These are phyloP conservation scores for Megathymus violae DNA, from an alignment of 1,140 invertebrate genomes.

Conservation along the genomic window DNA sequence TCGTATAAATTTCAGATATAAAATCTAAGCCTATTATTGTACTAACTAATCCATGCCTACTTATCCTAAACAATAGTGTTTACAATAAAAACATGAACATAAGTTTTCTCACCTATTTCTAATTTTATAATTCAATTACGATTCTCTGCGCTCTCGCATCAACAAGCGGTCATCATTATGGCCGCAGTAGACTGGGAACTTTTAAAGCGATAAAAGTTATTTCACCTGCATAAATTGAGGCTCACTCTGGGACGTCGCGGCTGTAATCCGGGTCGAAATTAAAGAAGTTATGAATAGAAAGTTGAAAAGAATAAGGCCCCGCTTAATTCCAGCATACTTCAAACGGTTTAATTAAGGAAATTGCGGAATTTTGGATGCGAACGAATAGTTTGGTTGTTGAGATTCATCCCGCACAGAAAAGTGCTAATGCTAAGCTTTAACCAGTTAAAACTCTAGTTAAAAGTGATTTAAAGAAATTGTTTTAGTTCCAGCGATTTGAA, in stretches of 20 bases:
- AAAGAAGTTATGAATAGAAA: constrained; percentile 64
- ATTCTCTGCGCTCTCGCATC: not conserved
- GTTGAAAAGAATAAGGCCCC: constrained; percentile 41
- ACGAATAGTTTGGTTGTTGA: constrained; percentile 13
- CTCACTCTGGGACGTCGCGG: constrained; percentile 34
- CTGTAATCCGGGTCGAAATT: constrained; percentile 56
- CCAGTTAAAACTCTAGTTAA: too few relatives aligned
- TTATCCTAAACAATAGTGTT: too few relatives aligned
- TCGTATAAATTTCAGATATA: too few relatives aligned
- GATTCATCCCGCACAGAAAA: constrained; percentile 3
- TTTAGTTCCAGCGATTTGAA: not conserved
- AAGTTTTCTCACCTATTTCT: too few relatives aligned
- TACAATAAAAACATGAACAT: too few relatives aligned
- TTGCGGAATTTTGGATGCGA: constrained; percentile 31
- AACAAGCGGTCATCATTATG: constrained; percentile 25
- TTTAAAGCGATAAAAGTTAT: constrained; percentile 51
- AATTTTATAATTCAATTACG: too few relatives aligned
- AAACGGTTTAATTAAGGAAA: constrained; percentile 50
- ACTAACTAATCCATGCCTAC: too few relatives aligned
- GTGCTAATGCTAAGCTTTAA: not conserved
- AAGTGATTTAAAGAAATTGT: not conserved
- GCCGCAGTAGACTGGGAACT: constrained; percentile 39
- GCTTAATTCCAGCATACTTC: constrained; percentile 46
- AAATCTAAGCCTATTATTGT: too few relatives aligned
- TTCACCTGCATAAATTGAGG: constrained; percentile 55